Evolutionary conservation across 2,888 invertebrate genomes (phyloP).

Genomic region (Noctua pronuba): DNA sequence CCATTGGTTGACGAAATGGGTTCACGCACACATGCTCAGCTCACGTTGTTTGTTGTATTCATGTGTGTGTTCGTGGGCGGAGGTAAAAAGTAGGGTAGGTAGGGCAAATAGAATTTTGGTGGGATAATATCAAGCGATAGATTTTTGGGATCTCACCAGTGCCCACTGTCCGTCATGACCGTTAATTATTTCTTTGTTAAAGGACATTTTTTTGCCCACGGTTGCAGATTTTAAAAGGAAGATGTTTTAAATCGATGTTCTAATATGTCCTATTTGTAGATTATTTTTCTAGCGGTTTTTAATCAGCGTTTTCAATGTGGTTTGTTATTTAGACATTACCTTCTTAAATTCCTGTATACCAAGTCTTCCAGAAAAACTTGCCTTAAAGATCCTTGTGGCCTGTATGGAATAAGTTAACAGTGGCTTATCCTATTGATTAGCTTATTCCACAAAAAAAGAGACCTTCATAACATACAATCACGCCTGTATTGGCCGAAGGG

Average conservation of each 20-base stretch:
- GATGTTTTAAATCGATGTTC: background rate
- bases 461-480: background rate
- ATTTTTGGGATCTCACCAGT: background rate
- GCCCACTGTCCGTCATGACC: background rate
- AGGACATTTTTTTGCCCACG: background rate
- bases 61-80: conserved; percentile 56
- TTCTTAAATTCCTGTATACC: too few relatives aligned
- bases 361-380: background rate
- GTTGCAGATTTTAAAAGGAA: background rate
- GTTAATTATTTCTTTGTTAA: background rate
- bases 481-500: background rate
- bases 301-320: too few relatives aligned
- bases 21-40: conserved; percentile 53
- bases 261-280: background rate
- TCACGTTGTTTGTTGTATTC: conserved; percentile 13
- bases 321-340: background rate
- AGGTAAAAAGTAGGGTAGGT: conserved; percentile 43
- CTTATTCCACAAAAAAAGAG: background rate
- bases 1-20: conserved; percentile 81
- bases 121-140: background rate
- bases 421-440: background rate
- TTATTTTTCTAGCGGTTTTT: background rate
- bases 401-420: background rate
- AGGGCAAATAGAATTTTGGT: conserved; percentile 27
- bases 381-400: background rate